Conservation (phyloP, 2,797 vertebrate species). For the Diceros bicornis region DNA sequence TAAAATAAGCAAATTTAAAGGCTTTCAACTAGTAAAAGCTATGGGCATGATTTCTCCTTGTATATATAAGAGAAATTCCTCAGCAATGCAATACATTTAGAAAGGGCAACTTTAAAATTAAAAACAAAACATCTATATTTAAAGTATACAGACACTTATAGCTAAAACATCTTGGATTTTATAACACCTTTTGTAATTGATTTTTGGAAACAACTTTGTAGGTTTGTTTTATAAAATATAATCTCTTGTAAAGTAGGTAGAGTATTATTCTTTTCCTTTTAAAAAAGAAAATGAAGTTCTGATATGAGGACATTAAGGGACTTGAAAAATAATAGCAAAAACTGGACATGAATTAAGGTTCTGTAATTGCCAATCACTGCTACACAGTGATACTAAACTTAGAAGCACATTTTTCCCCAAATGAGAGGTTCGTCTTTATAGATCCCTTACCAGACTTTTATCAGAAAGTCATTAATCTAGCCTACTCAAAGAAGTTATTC, state of each 20-base stretch:
- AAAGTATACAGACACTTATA: neutral
- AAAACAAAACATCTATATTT: slow-evolving; percentile 13
- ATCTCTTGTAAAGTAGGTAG: neutral
- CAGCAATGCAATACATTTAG: slow-evolving; percentile 25
- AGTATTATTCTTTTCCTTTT: slow-evolving; percentile 32
- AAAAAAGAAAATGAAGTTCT: slow-evolving; percentile 64
- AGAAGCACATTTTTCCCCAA: neutral
- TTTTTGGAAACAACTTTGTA: slow-evolving; percentile 35
- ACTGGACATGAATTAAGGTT: neutral
- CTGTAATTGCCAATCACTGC: neutral
- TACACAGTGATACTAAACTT: slow-evolving; percentile 4
- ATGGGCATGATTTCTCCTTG: slow-evolving; percentile 13
- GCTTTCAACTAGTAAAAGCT: slow-evolving; percentile 40
- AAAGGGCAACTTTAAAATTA: slow-evolving; percentile 59
- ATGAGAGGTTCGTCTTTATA: slow-evolving; percentile 21
- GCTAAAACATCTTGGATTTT: slow-evolving; percentile 49
- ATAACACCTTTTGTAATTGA: slow-evolving; percentile 27
- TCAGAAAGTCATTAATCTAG: slow-evolving; percentile 42
- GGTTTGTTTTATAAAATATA: slow-evolving; percentile 46
- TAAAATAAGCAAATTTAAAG: slow-evolving; percentile 65
- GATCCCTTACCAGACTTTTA: neutral
- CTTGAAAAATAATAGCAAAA: slow-evolving; percentile 63
- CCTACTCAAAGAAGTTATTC: slow-evolving; percentile 4
- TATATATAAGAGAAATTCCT: slow-evolving; percentile 28
- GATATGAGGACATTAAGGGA: slow-evolving; percentile 41